Evolutionary conservation across 2,113 vertebrate genomes (phyloP).

Genomic region (Dicaeum eximium): DNA sequence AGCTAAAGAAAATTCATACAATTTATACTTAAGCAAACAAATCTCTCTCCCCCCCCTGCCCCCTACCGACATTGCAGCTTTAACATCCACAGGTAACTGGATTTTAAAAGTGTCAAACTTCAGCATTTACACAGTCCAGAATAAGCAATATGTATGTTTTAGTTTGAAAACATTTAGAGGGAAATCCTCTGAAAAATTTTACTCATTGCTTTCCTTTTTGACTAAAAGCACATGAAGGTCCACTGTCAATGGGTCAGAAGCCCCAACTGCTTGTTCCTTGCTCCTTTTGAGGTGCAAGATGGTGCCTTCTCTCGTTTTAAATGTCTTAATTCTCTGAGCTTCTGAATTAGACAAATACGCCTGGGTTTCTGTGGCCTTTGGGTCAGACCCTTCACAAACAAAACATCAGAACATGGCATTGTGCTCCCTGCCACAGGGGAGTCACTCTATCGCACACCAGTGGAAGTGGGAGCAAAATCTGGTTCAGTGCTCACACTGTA

Average conservation of each 20-base stretch:
- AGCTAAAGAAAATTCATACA: background rate
- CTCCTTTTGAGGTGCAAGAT: background rate
- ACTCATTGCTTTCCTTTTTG: background rate
- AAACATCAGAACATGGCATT: background rate
- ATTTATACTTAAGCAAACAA: background rate
- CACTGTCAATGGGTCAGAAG: background rate
- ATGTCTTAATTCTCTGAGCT: background rate
- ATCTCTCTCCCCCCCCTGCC: background rate
- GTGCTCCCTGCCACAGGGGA: background rate
- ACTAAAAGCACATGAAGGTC: background rate
- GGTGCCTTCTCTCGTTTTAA: background rate
- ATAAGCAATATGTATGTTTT: background rate
- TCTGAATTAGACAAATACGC: background rate
- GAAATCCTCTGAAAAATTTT: background rate
- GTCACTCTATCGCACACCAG: background rate
- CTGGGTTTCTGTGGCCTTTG: background rate
- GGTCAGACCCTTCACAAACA: background rate
- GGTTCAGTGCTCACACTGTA: background rate
- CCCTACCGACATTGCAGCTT: background rate
- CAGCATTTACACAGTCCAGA: background rate
- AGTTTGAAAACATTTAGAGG: background rate
- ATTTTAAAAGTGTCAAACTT: background rate
- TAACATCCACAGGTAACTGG: background rate
- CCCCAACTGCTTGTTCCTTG: background rate
- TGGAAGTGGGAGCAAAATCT: slow-evolving; percentile 36